Percentiles rank a stretch among this genome's conserved stretches.
These are phyloP conservation scores for Platycheirus rosarum DNA, from an alignment of 2,888 invertebrate species.

Conservation along the genomic window DNA sequence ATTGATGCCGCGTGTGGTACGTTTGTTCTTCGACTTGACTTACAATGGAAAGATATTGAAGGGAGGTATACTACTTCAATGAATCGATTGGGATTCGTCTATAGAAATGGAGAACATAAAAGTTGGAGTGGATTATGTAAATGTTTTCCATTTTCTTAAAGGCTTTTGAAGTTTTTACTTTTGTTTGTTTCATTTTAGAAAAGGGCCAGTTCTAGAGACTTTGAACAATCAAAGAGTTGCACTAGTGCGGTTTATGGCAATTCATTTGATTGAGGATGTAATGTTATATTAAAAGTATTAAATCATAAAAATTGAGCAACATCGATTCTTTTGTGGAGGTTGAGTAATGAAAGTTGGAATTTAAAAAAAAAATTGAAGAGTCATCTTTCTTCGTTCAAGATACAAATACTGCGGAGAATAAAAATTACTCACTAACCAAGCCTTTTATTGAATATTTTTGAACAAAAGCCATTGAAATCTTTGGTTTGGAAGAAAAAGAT, in stretches of 20 bases:
- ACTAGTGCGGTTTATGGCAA: background rate
- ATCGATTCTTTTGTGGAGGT: too few relatives aligned
- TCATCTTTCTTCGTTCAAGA: too few relatives aligned
- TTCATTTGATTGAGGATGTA: background rate
- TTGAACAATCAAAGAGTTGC: constrained; percentile 1
- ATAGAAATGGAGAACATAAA: background rate
- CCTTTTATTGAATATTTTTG: too few relatives aligned
- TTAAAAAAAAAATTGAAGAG: too few relatives aligned
- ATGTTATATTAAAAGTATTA: too few relatives aligned
- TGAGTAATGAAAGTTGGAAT: too few relatives aligned
- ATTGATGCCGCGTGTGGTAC: background rate
- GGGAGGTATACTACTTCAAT: background rate
- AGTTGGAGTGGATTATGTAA: background rate
- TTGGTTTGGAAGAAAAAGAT: too few relatives aligned
- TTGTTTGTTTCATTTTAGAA: background rate
- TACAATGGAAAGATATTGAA: background rate
- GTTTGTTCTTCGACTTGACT: background rate
- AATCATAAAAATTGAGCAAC: too few relatives aligned
- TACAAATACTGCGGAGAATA: too few relatives aligned
- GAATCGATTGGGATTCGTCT: background rate
- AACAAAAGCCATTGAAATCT: too few relatives aligned
- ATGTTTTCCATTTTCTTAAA: background rate
- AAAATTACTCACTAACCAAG: too few relatives aligned
- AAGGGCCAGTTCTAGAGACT: background rate
- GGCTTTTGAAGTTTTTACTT: constrained; percentile 5